Conservation (phyloP, 64 coral and sea anemone species). For the Platygyra sinensis region DNA sequence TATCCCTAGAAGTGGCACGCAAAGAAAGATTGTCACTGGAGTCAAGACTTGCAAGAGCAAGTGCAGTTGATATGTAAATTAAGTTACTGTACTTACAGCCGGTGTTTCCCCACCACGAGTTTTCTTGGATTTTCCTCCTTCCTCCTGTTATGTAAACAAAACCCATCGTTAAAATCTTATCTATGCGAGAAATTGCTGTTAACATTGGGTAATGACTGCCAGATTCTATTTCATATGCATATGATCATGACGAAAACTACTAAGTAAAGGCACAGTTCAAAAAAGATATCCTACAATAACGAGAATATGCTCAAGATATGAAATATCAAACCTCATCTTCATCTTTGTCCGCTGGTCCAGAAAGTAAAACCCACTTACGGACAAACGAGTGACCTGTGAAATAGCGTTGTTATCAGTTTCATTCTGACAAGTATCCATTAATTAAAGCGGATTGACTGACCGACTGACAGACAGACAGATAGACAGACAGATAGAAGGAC, state of each 20-base stretch:
- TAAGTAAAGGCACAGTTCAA: too few relatives aligned
- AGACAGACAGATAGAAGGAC: neutral
- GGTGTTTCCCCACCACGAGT: conserved; percentile 29
- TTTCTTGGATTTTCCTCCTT: conserved; percentile 36
- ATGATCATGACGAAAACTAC: too few relatives aligned
- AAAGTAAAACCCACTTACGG: conserved; percentile 60
- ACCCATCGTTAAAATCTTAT: too few relatives aligned
- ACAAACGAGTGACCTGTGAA: conserved; percentile 46
- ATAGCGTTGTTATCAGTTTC: neutral
- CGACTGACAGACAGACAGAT: neutral
- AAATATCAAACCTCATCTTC: conserved; percentile 37
- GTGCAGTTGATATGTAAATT: neutral
- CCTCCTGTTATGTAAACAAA: neutral
- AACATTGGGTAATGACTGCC: too few relatives aligned
- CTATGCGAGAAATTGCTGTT: too few relatives aligned
- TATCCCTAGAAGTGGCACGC: conserved; percentile 66
- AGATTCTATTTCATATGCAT: too few relatives aligned
- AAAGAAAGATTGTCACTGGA: neutral
- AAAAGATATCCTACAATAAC: too few relatives aligned
- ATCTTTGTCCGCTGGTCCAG: conserved; percentile 26
- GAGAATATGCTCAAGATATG: neutral
- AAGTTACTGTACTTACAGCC: conserved; percentile 27
- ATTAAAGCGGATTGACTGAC: neutral
- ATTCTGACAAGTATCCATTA: too few relatives aligned
- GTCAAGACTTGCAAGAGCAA: neutral